A percentile compares a stretch with the other conserved stretches of the same genome.
These are phyloP conservation scores for Agrotis clavis DNA, from an alignment of 2,888 invertebrate genomes.

Conservation along the genomic window DNA sequence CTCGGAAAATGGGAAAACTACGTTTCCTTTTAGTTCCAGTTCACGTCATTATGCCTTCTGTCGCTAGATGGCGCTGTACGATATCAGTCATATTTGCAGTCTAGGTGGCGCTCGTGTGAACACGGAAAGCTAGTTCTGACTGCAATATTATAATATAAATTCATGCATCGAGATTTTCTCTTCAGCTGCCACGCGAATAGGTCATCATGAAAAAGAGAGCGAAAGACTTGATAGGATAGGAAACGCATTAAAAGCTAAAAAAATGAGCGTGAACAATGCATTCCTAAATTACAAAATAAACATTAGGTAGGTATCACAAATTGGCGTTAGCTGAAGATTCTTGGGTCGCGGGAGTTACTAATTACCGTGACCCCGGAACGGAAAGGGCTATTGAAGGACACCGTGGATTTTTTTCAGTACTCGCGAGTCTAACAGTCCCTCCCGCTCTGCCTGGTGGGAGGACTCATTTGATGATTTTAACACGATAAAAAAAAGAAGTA, in stretches of 20 bases:
- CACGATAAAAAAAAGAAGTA: too few species aligned
- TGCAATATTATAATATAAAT: slow-evolving; percentile 28
- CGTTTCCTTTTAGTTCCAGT: not conserved
- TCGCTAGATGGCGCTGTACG: slow-evolving; percentile 31
- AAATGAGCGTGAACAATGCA: not conserved
- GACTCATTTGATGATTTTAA: too few species aligned
- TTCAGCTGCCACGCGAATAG: not conserved
- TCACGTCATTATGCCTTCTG: not conserved
- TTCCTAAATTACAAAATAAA: too few species aligned
- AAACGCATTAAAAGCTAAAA: slow-evolving; percentile 1
- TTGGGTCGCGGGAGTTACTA: not conserved
- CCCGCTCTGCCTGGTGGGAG: too few species aligned
- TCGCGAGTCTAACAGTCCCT: too few species aligned
- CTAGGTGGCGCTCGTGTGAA: slow-evolving; percentile 31
- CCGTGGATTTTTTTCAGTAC: too few species aligned
- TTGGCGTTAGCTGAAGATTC: too few species aligned
- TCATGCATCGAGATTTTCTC: slow-evolving; percentile 24
- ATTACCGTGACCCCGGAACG: too few species aligned
- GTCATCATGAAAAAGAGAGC: not conserved
- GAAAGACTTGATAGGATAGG: not conserved
- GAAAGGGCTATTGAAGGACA: too few species aligned
- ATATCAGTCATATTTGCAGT: not conserved
- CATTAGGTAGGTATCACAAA: too few species aligned
- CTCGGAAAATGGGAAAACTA: slow-evolving; percentile 10
- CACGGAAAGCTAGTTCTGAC: not conserved